Evolutionary conservation across 2,113 vertebrate genomes (phyloP).

Genomic region (Microcebus lehilahytsara): DNA sequence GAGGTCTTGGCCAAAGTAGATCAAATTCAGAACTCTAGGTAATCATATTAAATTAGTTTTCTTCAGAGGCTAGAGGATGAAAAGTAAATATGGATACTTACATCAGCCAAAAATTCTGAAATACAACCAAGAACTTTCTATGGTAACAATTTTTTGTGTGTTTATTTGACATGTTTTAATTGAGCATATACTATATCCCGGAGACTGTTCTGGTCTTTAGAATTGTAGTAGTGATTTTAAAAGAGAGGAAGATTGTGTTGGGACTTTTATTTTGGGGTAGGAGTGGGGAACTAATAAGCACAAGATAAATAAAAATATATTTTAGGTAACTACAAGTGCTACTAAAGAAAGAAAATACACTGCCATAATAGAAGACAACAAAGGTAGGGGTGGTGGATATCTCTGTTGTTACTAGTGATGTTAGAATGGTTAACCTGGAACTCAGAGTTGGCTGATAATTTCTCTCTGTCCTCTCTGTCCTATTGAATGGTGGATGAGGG

Average conservation of each 20-base stretch:
- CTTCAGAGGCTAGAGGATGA: neutral
- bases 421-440: neutral
- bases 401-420: neutral
- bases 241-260: neutral
- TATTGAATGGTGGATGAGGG: neutral
- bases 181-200: neutral
- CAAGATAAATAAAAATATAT: constrained; percentile 6
- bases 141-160: neutral
- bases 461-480: neutral
- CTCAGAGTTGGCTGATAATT: neutral
- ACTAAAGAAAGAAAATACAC: neutral
- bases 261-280: neutral
- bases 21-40: neutral
- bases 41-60: neutral
- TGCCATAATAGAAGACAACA: neutral
- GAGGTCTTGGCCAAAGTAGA: neutral
- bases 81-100: neutral
- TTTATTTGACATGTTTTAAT: neutral
- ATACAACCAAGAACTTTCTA: neutral
- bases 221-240: neutral
- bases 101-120: neutral
- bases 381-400: neutral
- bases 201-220: neutral
- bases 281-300: neutral
- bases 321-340: neutral